Evolutionary conservation across 2,888 invertebrate species (phyloP), one percentile per base, ranked within the genome.

Genomic region (Eugnorisma glareosa): DNA sequence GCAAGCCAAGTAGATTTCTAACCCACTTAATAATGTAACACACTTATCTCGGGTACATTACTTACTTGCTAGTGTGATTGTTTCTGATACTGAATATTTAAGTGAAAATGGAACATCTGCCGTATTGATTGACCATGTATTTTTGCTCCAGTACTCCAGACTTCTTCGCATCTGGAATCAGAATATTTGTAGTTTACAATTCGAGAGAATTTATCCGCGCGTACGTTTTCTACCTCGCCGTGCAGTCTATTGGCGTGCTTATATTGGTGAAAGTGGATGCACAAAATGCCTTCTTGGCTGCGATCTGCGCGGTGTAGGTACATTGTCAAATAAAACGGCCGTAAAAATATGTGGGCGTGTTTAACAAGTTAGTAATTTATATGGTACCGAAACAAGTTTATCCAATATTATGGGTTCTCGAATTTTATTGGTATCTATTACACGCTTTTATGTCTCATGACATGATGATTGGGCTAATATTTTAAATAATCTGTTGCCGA

Each of bases 201-300:
- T 87, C 79, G 73, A 86, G 87, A 90, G 89, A 91, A 90, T 87
- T 79, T 83, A 84, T 84, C 86, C 82, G 81, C 83, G 89, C 89
- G 89, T 89, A 89, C 88, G 92, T 90, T 93, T 93, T 93, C 93
- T 92, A 92, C 86, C 87, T 86, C 82, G 88, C 92, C 87, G 88
- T 92, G 92, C 92, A 90, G 91, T 93, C 91, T 92, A 92, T 92
- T 95, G 92, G 93, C 95, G 94, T 94, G 94, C 92, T 93, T 92
- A 89, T 92, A 93, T 93, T 86, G 94, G 96, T 94, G 96, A 96
- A 96, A 96, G 95, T 95, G 88, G 92, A 94, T 95, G 93, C 93
- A 94, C 94, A 92, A 94, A 95, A 94, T 94, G 88, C 92, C 92
- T 90, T 89, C 91, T 91, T 87, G 82, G 84, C 87, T 88, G 88